A percentile compares a stretch with the other conserved stretches of the same genome.
Evolutionary conservation across 2,113 vertebrate genomes (phyloP).

Genomic region (Brachypteracias leptosomus): DNA sequence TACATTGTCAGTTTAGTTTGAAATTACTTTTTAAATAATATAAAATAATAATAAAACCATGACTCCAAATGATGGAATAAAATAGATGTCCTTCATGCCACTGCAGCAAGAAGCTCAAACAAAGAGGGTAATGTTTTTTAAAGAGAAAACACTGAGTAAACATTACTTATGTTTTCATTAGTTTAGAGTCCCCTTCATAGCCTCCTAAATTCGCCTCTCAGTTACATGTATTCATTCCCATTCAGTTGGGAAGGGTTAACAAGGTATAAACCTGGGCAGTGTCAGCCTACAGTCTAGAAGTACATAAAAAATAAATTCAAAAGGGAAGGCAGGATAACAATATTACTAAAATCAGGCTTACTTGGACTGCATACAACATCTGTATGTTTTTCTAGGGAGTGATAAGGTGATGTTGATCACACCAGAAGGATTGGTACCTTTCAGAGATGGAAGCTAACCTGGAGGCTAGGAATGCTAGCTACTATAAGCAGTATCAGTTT

Average conservation of each 20-base stretch:
- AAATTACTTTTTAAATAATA: background rate
- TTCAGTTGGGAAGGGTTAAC: background rate
- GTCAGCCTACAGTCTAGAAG: background rate
- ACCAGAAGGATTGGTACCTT: background rate
- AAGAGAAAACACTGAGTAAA: background rate
- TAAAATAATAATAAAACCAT: background rate
- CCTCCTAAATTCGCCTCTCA: background rate
- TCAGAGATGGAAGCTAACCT: background rate
- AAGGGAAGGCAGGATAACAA: background rate
- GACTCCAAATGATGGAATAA: background rate
- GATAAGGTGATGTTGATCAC: background rate
- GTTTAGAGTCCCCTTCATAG: background rate
- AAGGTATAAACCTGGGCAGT: background rate
- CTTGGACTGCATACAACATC: background rate
- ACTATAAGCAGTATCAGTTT: background rate
- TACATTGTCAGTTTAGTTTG: background rate
- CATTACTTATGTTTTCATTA: background rate
- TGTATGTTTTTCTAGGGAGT: background rate
- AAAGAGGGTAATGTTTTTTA: background rate
- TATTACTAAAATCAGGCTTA: background rate
- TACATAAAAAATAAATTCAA: background rate
- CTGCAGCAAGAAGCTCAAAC: background rate
- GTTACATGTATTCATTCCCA: background rate
- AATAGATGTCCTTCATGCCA: background rate
- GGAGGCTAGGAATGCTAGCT: background rate